phyloP scores from a whole-genome alignment of 2,797 vertebrate genomes.

The Zonotrichia albicollis region DNA sequence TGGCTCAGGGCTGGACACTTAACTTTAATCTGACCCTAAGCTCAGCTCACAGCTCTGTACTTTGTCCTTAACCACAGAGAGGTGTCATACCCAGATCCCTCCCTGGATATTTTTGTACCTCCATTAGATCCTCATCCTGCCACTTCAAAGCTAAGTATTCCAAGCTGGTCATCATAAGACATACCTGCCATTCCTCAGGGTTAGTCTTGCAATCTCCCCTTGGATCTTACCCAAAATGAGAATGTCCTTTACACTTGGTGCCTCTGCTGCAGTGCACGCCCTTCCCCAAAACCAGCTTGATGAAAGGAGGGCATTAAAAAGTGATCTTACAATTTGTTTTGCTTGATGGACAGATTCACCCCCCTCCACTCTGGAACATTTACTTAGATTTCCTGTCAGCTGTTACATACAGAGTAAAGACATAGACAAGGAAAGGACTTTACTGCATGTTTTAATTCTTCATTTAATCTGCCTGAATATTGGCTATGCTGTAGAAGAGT shows the following conservation, averaged over 20 bases:
- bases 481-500: background rate
- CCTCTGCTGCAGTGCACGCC: background rate
- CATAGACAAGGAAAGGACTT: background rate
- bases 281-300: background rate
- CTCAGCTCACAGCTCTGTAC: background rate
- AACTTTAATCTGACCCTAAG: background rate
- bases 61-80: background rate
- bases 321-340: background rate
- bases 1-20: background rate
- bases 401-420: background rate
- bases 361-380: background rate
- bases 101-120: background rate
- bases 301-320: background rate
- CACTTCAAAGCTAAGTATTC: constrained; percentile 25
- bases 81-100: background rate
- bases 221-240: constrained; percentile 13
- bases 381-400: background rate
- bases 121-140: background rate
- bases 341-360: background rate
- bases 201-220: background rate
- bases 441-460: background rate
- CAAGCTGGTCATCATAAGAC: background rate
- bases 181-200: background rate
- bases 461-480: background rate
- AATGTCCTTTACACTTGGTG: background rate